Conservation (phyloP, 2,888 invertebrate genomes). For the Parnassius smintheus region DNA sequence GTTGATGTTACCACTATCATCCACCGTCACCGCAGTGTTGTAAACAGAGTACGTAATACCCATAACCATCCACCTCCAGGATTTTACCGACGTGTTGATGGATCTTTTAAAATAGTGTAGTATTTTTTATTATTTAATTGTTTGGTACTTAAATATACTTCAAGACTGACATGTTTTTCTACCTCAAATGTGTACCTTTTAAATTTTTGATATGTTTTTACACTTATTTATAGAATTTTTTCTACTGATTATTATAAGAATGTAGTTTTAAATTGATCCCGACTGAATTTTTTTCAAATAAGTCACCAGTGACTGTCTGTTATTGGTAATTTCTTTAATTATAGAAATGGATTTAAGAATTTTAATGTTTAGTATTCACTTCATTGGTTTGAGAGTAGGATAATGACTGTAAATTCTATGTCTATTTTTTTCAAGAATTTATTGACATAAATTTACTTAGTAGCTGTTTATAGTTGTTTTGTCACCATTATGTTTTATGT, state of each 20-base stretch:
- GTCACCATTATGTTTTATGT: background rate
- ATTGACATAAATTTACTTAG: no score
- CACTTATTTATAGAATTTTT: conserved; percentile 17
- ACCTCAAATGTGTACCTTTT: conserved; percentile 28
- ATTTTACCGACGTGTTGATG: conserved; percentile 63
- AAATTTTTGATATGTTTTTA: conserved; percentile 19
- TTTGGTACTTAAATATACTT: conserved; percentile 17
- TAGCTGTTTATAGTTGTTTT: background rate
- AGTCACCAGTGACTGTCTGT: no score
- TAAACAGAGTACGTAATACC: conserved; percentile 59
- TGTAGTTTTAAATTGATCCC: background rate
- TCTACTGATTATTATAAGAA: conserved; percentile 1
- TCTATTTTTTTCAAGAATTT: no score
- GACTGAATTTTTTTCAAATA: conserved; percentile 9
- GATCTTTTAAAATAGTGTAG: conserved; percentile 65
- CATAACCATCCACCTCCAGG: conserved; percentile 69
- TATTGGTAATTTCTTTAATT: no score
- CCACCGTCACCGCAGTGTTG: conserved; percentile 50
- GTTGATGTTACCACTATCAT: conserved; percentile 64
- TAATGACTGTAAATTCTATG: no score
- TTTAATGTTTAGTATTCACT: no score
- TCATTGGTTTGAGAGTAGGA: no score
- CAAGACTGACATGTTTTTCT: conserved; percentile 27
- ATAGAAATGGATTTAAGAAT: no score
- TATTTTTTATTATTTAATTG: conserved; percentile 13